A percentile compares a stretch with the other conserved stretches of the same genome.
Evolutionary conservation across 2,888 invertebrate species (phyloP).

Genomic region (Opisthograptis luteolata): DNA sequence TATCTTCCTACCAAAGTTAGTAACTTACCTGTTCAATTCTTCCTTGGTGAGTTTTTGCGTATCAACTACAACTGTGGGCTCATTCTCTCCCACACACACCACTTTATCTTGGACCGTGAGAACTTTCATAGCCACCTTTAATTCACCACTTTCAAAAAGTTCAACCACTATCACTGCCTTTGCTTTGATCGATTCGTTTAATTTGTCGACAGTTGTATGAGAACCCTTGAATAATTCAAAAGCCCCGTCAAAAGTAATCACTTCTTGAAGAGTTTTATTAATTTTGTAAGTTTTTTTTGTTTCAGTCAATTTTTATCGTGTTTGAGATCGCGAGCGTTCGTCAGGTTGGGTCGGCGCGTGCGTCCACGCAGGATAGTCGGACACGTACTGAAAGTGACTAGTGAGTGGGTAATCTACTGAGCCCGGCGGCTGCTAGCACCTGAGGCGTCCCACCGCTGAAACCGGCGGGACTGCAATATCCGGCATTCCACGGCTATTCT

Average conservation of each 20-base stretch:
- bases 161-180: slow-evolving; percentile 11
- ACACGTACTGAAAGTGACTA: slow-evolving; percentile 51
- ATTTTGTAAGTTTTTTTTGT: slow-evolving; percentile 12
- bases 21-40: slow-evolving; percentile 71
- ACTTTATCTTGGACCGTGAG: slow-evolving; percentile 70
- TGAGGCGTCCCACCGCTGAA: slow-evolving; percentile 46
- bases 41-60: slow-evolving; percentile 65
- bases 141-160: slow-evolving; percentile 16
- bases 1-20: too few species aligned
- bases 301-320: slow-evolving; percentile 47
- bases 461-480: slow-evolving; percentile 66
- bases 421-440: slow-evolving; percentile 43
- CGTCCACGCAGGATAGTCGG: slow-evolving; percentile 44
- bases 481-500: slow-evolving; percentile 81
- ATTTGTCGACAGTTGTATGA: background rate
- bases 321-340: slow-evolving; percentile 50
- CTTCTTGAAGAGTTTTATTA: background rate
- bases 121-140: slow-evolving; percentile 68
- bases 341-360: slow-evolving; percentile 34
- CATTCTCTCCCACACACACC: slow-evolving; percentile 66
- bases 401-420: too few species aligned
- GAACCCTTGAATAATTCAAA: slow-evolving; percentile 2
- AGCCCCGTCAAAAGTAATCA: background rate
- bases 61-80: slow-evolving; percentile 65
- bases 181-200: slow-evolving; percentile 9